Conservation (phyloP, 2,888 invertebrate genomes). For the Trissoscelio sp. region DNA sequence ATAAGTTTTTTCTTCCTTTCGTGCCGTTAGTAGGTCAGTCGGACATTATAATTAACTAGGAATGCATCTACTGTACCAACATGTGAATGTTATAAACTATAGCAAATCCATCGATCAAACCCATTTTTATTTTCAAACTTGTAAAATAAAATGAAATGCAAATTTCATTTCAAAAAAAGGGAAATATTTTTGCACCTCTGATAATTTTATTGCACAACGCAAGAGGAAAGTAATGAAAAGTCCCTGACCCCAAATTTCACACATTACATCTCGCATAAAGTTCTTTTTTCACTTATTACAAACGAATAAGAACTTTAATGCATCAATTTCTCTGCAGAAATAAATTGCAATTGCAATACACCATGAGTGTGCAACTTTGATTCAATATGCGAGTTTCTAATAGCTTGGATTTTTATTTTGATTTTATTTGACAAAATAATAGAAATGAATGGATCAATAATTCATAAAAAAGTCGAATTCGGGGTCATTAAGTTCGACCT, state of each 20-base stretch:
- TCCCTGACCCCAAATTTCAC: conserved; percentile 44
- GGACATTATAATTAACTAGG: conserved; percentile 58
- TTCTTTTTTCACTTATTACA: neutral
- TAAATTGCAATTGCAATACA: too few species aligned
- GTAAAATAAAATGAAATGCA: neutral
- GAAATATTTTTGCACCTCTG: neutral
- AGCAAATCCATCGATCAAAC: neutral
- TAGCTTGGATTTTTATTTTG: too few species aligned
- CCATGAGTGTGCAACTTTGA: too few species aligned
- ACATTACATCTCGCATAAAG: neutral
- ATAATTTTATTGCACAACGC: conserved; percentile 21
- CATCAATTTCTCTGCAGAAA: neutral
- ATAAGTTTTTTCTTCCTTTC: conserved; percentile 59
- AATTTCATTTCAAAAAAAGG: neutral
- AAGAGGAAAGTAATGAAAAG: conserved; percentile 29
- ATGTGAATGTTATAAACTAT: neutral
- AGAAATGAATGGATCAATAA: conserved; percentile 43
- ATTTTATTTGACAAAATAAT: neutral
- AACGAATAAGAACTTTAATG: neutral
- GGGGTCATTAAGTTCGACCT: conserved; percentile 66
- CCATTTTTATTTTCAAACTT: neutral
- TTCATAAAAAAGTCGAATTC: conserved; percentile 62
- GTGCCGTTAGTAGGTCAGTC: conserved; percentile 69
- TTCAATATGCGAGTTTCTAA: too few species aligned
- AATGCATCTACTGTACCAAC: conserved; percentile 38